Evolutionary conservation across 2,113 vertebrate genomes (phyloP).

Genomic region (Trematocara variabile): DNA sequence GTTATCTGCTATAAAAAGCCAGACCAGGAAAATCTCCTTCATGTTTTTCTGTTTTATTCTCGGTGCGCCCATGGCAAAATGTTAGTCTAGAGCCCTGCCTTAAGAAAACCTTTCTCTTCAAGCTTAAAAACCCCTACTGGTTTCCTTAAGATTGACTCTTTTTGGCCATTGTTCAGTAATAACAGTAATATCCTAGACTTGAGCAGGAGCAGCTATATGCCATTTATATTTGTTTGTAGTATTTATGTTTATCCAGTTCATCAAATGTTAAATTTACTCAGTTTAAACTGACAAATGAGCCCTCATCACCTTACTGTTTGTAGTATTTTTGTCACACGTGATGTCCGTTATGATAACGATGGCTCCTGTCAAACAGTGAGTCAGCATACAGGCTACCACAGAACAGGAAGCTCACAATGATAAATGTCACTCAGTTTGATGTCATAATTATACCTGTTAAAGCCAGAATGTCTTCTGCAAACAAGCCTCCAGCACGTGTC

Average conservation of each 20-base stretch:
- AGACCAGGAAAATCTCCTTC: neutral
- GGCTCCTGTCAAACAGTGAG: neutral
- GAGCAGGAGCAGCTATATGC: neutral
- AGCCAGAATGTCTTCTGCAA: neutral
- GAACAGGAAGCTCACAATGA: neutral
- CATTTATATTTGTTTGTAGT: neutral
- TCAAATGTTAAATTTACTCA: neutral
- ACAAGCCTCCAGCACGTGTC: neutral
- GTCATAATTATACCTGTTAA: neutral
- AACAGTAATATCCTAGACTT: neutral
- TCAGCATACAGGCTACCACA: neutral
- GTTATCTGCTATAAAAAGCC: neutral
- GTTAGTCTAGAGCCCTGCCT: accelerated
- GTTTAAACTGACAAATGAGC: neutral
- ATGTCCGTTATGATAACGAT: neutral
- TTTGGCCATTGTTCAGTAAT: neutral
- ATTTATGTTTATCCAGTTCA: neutral
- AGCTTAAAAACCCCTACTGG: accelerated
- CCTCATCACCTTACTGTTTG: neutral
- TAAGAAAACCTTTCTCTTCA: neutral
- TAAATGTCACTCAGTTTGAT: neutral
- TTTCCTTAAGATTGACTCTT: neutral
- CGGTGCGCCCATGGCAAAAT: neutral
- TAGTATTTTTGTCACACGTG: neutral
- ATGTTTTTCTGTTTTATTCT: neutral